Conservation (phyloP, 2,797 vertebrate species). For the Pipistrellus nathusii region DNA sequence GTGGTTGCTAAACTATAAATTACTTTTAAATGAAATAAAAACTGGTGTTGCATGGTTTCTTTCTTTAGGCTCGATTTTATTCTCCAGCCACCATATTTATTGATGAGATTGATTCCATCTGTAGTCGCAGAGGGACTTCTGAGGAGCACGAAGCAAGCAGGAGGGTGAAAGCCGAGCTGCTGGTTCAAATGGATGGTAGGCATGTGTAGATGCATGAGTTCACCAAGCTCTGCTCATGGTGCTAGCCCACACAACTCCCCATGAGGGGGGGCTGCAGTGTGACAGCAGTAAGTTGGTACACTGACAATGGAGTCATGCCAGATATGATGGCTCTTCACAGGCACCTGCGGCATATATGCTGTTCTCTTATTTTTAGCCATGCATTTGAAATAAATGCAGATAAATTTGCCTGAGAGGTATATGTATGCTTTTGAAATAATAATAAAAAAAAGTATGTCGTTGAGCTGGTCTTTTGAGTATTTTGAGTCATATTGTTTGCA, state of each 20-base stretch:
- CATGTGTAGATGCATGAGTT: neutral
- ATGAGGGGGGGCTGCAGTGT: neutral
- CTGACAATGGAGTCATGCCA: neutral
- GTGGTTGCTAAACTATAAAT: neutral
- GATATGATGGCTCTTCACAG: neutral
- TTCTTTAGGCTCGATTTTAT: constrained; percentile 95
- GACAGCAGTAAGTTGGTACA: too few species aligned
- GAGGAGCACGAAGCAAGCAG: constrained; percentile 98
- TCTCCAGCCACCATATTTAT: constrained; percentile 99
- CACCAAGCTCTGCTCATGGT: neutral
- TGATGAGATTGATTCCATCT: constrained; percentile 99
- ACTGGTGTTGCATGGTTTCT: constrained; percentile 48
- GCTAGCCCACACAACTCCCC: neutral
- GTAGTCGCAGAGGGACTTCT: constrained; percentile 97
- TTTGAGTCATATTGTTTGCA: neutral
- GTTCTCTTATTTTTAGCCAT: neutral
- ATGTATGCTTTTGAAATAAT: neutral
- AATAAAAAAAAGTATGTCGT: neutral
- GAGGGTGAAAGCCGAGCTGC: constrained; percentile 97
- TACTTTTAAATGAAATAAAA: constrained; percentile 41
- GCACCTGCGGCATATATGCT: neutral
- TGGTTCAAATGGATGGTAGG: constrained; percentile 99
- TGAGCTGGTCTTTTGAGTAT: constrained; percentile 29
- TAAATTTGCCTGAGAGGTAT: neutral
- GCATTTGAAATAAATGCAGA: constrained; percentile 41